These are phyloP conservation scores for Stenoptilia bipunctidactyla DNA, from an alignment of 2,888 invertebrate genomes.

Conservation along the genomic window DNA sequence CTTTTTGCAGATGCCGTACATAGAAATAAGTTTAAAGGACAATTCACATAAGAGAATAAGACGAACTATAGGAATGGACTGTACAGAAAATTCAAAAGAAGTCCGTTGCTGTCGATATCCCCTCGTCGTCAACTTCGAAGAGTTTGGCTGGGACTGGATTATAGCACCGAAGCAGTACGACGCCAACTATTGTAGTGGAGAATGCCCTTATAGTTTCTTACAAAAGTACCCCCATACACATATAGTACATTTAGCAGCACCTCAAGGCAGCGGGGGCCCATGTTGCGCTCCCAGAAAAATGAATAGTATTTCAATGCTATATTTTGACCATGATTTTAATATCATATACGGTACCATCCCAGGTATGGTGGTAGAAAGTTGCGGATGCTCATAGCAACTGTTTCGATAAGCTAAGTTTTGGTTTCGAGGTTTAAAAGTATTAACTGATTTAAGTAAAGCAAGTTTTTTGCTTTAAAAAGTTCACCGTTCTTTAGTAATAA, in stretches of 20 bases:
- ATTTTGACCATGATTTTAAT: conserved; percentile 90
- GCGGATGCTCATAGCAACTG: conserved; percentile 85
- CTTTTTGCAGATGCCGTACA: conserved; percentile 62
- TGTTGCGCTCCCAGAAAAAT: conserved; percentile 94
- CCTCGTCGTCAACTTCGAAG: conserved; percentile 91
- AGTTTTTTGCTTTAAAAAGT: no score
- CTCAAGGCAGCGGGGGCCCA: conserved; percentile 83
- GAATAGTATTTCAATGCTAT: conserved; percentile 90
- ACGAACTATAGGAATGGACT: conserved; percentile 85
- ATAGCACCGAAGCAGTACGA: conserved; percentile 95
- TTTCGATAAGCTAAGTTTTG: conserved; percentile 15
- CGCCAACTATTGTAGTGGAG: conserved; percentile 96
- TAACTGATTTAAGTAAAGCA: neutral
- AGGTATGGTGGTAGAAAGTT: conserved; percentile 94
- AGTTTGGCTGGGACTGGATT: conserved; percentile 98
- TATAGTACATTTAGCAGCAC: conserved; percentile 84
- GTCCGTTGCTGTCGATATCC: conserved; percentile 95
- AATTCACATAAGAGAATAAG: conserved; percentile 75
- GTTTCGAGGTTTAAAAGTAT: conserved; percentile 24
- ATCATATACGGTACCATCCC: conserved; percentile 90
- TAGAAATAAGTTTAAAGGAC: conserved; percentile 64
- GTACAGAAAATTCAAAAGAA: conserved; percentile 85
- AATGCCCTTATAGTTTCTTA: conserved; percentile 90
- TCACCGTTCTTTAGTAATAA: neutral
- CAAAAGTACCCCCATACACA: conserved; percentile 92